Evolutionary conservation across 1,140 invertebrate genomes (phyloP).

Genomic region (Ridgeia piscesae): DNA sequence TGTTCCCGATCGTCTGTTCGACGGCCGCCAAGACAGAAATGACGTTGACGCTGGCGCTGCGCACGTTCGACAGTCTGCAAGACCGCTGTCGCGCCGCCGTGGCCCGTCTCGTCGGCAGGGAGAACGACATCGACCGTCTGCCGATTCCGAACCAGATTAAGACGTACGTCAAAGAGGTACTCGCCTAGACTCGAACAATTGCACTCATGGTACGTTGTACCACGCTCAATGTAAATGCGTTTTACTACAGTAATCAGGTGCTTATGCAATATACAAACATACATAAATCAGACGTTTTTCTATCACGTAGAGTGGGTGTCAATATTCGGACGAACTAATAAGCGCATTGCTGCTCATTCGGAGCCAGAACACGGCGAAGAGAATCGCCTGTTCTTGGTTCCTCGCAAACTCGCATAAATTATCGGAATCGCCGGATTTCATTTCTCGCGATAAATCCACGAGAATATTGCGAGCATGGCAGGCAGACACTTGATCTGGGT

Average conservation of each 20-base stretch:
- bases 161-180: slow-evolving; percentile 42
- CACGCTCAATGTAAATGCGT: neutral
- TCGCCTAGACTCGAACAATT: neutral
- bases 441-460: neutral
- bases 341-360: neutral
- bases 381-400: neutral
- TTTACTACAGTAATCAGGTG: neutral
- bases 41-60: slow-evolving; percentile 62
- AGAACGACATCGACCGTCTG: slow-evolving; percentile 40
- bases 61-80: slow-evolving; percentile 70
- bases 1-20: slow-evolving; percentile 73
- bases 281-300: neutral
- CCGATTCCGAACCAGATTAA: slow-evolving; percentile 51
- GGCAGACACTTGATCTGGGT: neutral
- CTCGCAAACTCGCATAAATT: neutral
- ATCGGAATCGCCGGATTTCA: neutral
- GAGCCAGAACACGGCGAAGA: neutral
- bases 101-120: slow-evolving; percentile 5
- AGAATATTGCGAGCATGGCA: neutral
- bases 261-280: neutral
- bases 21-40: slow-evolving; percentile 78
- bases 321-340: too few species aligned
- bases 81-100: slow-evolving; percentile 59
- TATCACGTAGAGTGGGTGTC: neutral
- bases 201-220: neutral